Evolutionary conservation across 2,113 vertebrate species (phyloP).

Genomic region (Emberiza fucata): DNA sequence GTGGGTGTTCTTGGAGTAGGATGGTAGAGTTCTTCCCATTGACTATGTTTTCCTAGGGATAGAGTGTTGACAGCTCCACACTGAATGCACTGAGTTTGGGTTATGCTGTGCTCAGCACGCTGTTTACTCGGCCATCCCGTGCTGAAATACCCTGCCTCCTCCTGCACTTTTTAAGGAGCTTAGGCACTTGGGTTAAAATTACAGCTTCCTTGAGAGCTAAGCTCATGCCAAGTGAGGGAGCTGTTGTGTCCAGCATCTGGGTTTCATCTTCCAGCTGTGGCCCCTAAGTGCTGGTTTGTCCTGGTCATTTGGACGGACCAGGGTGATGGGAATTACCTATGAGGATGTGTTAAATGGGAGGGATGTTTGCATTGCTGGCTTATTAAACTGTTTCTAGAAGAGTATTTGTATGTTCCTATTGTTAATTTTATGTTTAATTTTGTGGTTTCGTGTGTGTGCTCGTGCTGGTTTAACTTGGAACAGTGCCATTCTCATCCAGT

Average conservation of each 20-base stretch:
- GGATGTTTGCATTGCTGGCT: background rate
- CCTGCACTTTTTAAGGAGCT: background rate
- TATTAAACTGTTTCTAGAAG: background rate
- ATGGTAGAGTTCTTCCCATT: background rate
- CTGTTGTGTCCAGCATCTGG: background rate
- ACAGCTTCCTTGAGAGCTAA: background rate
- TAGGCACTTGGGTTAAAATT: background rate
- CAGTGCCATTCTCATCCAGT: background rate
- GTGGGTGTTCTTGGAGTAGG: background rate
- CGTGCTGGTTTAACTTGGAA: background rate
- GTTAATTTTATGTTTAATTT: background rate
- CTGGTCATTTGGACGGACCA: background rate
- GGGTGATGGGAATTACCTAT: background rate
- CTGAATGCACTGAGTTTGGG: background rate
- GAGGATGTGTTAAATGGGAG: background rate
- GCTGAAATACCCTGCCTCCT: background rate
- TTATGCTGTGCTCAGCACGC: rapidly evolving
- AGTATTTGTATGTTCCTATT: background rate
- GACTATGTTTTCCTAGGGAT: background rate
- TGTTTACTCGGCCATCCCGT: background rate
- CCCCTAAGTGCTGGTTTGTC: background rate
- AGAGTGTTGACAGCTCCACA: background rate
- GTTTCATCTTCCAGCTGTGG: background rate
- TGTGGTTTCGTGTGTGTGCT: rapidly evolving
- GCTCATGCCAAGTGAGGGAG: background rate